Evolutionary conservation across 2,888 invertebrate genomes (phyloP), one percentile per base, ranked within the genome.

Genomic region (Zhengitettix transpicula): DNA sequence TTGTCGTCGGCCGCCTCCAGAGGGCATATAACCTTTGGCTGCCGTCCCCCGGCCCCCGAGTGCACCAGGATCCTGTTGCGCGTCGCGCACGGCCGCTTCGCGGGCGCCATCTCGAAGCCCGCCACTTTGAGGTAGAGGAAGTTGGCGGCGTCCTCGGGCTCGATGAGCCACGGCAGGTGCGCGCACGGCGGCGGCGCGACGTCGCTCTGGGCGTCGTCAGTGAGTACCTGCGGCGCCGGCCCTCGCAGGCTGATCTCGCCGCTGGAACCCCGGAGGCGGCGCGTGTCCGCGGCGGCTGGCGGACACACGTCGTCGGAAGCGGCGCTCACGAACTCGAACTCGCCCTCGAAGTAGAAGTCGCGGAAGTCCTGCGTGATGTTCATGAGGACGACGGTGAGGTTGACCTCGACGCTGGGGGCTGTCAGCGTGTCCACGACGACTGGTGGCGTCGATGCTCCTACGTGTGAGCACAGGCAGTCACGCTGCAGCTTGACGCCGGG

Each of bases 321-420:
- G 10, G 77, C 78, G 1, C 74, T 76, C 10, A 71, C 64, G 62
- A 74, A 75, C 61, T 73, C 70, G 65, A 71, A 75, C 58, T 70
- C 69, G 9, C 71, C 74, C 68, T 89, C 88, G 73, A 89, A 87
- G 69, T 82, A 81, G 72, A 87, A 88, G 69, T 86, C 83, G 60
- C 84, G 79, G 68, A 87, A 86, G 74, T 89, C 86, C 72, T 89
- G 85, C 10, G 85, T 83, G 60, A 87, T 84, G 73, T 85, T 84
- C 90, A 91, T 88, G 71, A 83, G 79, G 14, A 82, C 82, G 10
- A 89, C 81, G 17, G 83, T 80, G 69, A 89, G 88, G 68, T 82
- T 83, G 0, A 89, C 79, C 71, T 86, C 83, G 10, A 89, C 81
- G 60, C 82, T 80, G 56, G 80, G 79, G 1, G 87, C 82, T 14